A percentile compares a stretch with the other conserved stretches of the same genome.
Conservation (phyloP, 2,113 vertebrate species). For the Herpetotheres cachinnans region DNA sequence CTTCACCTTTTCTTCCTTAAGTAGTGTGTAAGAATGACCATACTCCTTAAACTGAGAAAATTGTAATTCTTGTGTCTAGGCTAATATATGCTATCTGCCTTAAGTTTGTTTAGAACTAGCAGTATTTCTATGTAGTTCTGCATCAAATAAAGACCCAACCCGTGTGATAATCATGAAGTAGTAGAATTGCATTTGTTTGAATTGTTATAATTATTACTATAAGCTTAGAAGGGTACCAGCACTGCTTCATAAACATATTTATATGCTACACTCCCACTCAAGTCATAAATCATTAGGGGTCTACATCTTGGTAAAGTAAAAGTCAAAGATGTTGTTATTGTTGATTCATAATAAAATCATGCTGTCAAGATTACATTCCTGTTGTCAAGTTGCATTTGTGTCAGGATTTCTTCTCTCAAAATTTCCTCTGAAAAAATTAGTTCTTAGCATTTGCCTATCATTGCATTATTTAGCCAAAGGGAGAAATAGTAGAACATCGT, state of each 20-base stretch:
- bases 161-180: not conserved
- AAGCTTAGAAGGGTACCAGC: not conserved
- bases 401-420: not conserved
- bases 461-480: conserved; percentile 4
- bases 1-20: not conserved
- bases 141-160: not conserved
- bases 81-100: not conserved
- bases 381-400: not conserved
- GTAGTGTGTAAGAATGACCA: not conserved
- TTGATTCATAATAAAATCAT: not conserved
- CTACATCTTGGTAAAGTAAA: not conserved
- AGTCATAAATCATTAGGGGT: not conserved
- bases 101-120: not conserved
- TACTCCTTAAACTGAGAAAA: not conserved
- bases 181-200: not conserved
- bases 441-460: not conserved
- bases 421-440: not conserved
- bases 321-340: not conserved
- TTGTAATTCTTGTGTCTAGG: not conserved
- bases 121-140: not conserved
- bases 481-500: not conserved
- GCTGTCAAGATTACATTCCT: not conserved
- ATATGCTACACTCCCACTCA: not conserved
- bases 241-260: not conserved
- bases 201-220: not conserved